Percentiles rank a stretch among this genome's conserved stretches.
phyloP scores from a whole-genome alignment of 2,888 invertebrate genomes.

The Cynaeus angustus region DNA sequence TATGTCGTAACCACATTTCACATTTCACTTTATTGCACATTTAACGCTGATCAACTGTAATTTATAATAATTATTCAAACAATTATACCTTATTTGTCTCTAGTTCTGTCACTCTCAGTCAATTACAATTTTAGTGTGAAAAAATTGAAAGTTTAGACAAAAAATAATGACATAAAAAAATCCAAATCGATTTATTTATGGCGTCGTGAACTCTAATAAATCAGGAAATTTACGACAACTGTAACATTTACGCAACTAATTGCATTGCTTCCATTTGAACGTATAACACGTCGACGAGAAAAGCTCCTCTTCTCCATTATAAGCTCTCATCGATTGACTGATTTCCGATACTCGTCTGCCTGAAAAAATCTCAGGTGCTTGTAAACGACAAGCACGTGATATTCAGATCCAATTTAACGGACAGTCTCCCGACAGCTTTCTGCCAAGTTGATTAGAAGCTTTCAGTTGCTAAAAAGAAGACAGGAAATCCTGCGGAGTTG shows the following conservation, averaged over 20 bases:
- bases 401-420: slow-evolving; percentile 31
- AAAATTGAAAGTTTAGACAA: too few species aligned
- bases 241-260: slow-evolving; percentile 4
- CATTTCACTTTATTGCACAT: too few species aligned
- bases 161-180: too few species aligned
- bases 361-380: slow-evolving; percentile 18
- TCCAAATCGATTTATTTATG: background rate
- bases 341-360: background rate
- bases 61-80: too few species aligned
- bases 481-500: background rate
- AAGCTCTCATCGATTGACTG: slow-evolving; percentile 7
- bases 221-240: background rate
- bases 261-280: background rate
- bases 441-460: background rate
- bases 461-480: background rate
- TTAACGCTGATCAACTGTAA: too few species aligned
- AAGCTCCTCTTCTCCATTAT: slow-evolving; percentile 10
- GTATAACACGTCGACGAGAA: slow-evolving; percentile 4
- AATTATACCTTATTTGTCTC: too few species aligned
- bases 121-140: too few species aligned
- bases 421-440: slow-evolving; percentile 12
- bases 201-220: background rate
- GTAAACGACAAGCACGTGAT: slow-evolving; percentile 9
- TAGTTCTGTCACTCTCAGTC: too few species aligned
- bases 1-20: background rate